These are phyloP conservation scores for Lipotes vexillifer DNA, from an alignment of 2,113 vertebrate species.

Conservation along the genomic window DNA sequence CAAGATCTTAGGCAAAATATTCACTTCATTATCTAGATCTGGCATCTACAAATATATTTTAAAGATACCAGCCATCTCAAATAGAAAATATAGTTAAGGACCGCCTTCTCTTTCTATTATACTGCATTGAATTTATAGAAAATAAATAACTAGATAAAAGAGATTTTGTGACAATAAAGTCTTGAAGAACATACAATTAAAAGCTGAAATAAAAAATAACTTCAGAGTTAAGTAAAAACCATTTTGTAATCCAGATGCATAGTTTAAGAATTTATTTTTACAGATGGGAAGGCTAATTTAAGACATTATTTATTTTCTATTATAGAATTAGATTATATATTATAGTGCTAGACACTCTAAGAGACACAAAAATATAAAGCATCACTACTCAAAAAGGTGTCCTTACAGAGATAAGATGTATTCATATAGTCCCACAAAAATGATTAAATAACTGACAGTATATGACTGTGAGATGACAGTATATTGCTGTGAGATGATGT, in stretches of 20 bases:
- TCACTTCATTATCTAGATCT: neutral
- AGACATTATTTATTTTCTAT: neutral
- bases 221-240: neutral
- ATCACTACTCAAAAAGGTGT: neutral
- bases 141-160: neutral
- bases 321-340: neutral
- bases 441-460: neutral
- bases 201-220: slow-evolving; percentile 1
- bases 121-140: neutral
- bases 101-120: neutral
- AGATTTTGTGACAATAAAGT: neutral
- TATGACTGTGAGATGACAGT: neutral
- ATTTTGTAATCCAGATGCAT: neutral
- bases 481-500: neutral
- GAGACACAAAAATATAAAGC: neutral
- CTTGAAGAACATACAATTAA: neutral
- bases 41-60: neutral
- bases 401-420: neutral
- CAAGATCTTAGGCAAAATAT: neutral
- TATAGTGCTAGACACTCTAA: neutral
- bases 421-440: neutral
- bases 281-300: neutral
- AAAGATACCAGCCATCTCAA: neutral
- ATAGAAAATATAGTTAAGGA: neutral
- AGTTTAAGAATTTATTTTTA: slow-evolving; percentile 7